phyloP scores from a whole-genome alignment of 2,797 vertebrate genomes.

The Okamejei kenojei region DNA sequence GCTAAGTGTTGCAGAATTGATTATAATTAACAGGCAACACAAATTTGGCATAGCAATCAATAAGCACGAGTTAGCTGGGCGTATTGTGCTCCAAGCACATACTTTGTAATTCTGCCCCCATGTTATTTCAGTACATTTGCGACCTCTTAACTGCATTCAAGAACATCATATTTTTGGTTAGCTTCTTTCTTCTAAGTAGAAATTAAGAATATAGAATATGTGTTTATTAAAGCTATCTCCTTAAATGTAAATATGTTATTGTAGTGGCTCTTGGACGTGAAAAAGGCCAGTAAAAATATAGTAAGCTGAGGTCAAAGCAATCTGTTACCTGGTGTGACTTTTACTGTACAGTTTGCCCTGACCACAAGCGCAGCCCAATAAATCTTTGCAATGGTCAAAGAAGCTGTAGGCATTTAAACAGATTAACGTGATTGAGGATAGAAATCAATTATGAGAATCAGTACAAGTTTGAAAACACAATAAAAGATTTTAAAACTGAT shows the following conservation, averaged over 20 bases:
- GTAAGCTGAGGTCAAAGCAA: background rate
- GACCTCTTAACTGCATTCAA: background rate
- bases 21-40: too few relatives aligned
- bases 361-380: constrained; percentile 5
- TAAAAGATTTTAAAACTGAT: constrained; percentile 12
- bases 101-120: background rate
- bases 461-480: background rate
- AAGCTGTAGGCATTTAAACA: background rate
- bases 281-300: background rate
- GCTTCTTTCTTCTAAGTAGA: background rate
- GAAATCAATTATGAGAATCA: background rate
- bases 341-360: constrained; percentile 31
- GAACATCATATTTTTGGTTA: background rate
- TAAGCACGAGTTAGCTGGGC: too few relatives aligned
- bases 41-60: too few relatives aligned
- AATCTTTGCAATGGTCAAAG: constrained; percentile 33
- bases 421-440: background rate
- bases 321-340: constrained; percentile 20
- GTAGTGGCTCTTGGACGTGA: background rate
- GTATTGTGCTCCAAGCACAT: too few relatives aligned
- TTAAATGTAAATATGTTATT: background rate
- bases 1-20: too few relatives aligned
- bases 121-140: background rate
- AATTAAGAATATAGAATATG: background rate
- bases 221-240: background rate